Conservation (phyloP, 2,888 invertebrate genomes). For the Augochlorella aurata region DNA sequence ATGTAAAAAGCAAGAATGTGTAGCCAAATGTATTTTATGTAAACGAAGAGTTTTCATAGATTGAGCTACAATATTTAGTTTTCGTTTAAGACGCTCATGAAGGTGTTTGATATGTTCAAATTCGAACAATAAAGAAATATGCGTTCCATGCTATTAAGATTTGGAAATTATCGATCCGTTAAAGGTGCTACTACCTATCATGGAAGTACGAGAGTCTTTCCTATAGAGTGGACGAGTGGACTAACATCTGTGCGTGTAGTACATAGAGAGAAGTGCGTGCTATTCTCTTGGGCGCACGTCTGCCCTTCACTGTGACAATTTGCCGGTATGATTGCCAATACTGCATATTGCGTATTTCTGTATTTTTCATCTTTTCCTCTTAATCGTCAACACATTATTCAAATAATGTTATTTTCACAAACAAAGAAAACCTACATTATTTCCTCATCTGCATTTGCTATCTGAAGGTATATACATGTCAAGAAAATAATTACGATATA, state of each 20-base stretch:
- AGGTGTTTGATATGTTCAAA: not conserved
- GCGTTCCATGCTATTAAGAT: conserved; percentile 24
- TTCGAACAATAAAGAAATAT: not conserved
- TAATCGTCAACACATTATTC: not conserved
- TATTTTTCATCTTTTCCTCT: not conserved
- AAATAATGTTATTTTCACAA: not conserved
- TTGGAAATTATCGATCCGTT: conserved; percentile 41
- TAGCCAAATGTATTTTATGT: not conserved
- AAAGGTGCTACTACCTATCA: conserved; percentile 40
- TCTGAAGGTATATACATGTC: not conserved
- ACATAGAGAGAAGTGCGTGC: conserved; percentile 63
- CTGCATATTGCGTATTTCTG: conserved; percentile 7
- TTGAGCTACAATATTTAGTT: not conserved
- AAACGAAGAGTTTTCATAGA: not conserved
- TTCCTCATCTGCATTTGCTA: not conserved
- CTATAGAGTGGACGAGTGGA: conserved; percentile 13
- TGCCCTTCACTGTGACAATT: conserved; percentile 68
- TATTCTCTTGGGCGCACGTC: conserved; percentile 79
- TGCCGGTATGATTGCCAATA: conserved; percentile 26
- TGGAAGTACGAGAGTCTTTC: conserved; percentile 30
- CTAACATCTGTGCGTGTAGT: conserved; percentile 41
- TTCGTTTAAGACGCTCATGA: not conserved
- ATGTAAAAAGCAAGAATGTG: not conserved
- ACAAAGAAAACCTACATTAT: not conserved
- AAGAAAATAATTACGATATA: not conserved